Evolutionary conservation across 2,113 vertebrate genomes (phyloP).

Genomic region (Tricholaema leucomelas): DNA sequence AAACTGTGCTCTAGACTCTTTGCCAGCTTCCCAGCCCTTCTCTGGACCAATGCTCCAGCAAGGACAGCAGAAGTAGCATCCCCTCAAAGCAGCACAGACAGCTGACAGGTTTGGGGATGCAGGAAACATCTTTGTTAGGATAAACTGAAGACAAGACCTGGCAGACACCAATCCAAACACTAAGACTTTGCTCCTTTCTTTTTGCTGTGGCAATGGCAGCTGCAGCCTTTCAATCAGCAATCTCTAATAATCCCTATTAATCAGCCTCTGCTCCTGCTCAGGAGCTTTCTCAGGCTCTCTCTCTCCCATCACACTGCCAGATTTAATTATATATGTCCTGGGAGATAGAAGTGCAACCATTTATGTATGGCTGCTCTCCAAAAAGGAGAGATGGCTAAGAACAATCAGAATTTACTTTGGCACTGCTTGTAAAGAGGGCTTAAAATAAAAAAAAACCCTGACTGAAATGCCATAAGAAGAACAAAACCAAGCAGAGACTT

Average conservation of each 20-base stretch:
- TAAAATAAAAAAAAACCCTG: background rate
- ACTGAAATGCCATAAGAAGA: background rate
- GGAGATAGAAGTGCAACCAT: background rate
- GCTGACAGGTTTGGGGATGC: background rate
- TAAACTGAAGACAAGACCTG: background rate
- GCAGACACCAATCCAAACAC: background rate
- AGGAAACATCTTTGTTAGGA: background rate
- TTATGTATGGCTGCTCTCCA: background rate
- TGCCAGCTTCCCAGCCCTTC: too few relatives aligned
- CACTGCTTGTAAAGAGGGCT: background rate
- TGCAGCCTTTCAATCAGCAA: conserved; percentile 26
- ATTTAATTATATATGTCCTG: conserved; percentile 1
- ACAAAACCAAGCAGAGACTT: background rate
- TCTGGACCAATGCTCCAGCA: background rate
- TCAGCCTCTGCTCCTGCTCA: conserved; percentile 18
- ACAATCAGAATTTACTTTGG: conserved; percentile 1
- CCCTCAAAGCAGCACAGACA: background rate
- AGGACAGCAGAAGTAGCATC: background rate
- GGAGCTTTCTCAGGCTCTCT: background rate
- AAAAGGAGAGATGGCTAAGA: background rate
- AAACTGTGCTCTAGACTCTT: too few relatives aligned
- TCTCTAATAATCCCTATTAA: conserved; percentile 34
- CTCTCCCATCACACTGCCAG: background rate
- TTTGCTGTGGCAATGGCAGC: background rate
- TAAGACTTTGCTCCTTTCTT: background rate